Base-by-base conservation (phyloP, 2,113 vertebrate species). In the Oenanthe oenanthe region DNA sequence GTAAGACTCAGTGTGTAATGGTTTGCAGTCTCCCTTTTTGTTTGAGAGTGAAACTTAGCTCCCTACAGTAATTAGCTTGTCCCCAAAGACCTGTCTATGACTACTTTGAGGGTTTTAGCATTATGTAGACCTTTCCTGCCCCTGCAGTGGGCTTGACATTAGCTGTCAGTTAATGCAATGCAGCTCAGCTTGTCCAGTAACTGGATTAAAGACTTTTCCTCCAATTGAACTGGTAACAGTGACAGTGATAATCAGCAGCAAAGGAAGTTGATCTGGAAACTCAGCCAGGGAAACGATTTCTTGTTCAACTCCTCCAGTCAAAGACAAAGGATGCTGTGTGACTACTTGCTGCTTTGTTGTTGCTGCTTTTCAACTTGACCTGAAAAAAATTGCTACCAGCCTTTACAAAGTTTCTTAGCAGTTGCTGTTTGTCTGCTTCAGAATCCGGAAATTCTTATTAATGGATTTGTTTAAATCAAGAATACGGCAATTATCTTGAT, bases 401-500 rank as follows among this genome's bases (percentile, higher is more conserved):
- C 86, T 96, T 79, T 89, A 76, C 72, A 77, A 47, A 95, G 92
- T 95, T 96, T 92, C 91, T 79, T 57, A 81, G 50, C 63, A 54
- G 70, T 79, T 95, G n/a, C 93, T 84, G 84, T 95, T 96, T 94
- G 80, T 96, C 89, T 85, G 9, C 47, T 84, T 85, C 86, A 86
- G 85, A 96, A 80, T 65, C 85, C 12, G 19, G 89, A 91, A 73
- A 86, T 78, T 87, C 87, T 97, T 95, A 67, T 94, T 97, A 95
- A 96, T 96, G 92, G 91, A 76, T 96, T 96, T 96, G 73, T 92
- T 97, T 95, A 96, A 96, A 94, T 86, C 81, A 93, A 83, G 95
- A 95, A 91, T 96, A 87, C 2, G 1, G 93, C 93, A 97, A 94
- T 98, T 97, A 96, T 96, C 96, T 97, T 96, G 94, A 97, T 97